A percentile compares a stretch with the other conserved stretches of the same genome.
Conservation (phyloP, 2,888 invertebrate genomes). For the Eurytoma californica region DNA sequence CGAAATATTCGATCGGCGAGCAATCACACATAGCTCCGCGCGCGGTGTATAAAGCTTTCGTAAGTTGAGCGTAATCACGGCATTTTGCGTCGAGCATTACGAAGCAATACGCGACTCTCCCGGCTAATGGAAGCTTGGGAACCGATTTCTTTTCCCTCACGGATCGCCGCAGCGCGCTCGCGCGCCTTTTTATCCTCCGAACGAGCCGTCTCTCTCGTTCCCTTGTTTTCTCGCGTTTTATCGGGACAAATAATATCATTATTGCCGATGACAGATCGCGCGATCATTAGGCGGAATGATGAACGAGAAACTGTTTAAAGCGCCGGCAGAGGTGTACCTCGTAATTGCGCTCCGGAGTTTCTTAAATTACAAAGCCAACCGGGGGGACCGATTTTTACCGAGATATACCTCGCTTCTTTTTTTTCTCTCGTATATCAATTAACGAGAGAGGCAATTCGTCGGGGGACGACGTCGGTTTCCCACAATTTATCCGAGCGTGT, state of each 20-base stretch:
- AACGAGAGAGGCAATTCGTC: constrained; percentile 31
- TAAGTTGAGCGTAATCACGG: constrained; percentile 30
- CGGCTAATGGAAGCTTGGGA: constrained; percentile 49
- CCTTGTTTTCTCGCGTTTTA: constrained; percentile 35
- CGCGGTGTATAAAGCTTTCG: constrained; percentile 20
- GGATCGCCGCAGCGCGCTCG: not conserved
- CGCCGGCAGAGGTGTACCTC: not conserved
- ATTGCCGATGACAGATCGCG: constrained; percentile 46
- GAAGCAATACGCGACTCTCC: constrained; percentile 1
- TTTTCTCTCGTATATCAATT: constrained; percentile 33
- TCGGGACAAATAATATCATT: constrained; percentile 53
- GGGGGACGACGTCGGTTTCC: constrained; percentile 20
- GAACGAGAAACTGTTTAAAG: constrained; percentile 50
- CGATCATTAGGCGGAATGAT: constrained; percentile 52
- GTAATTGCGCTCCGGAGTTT: constrained; percentile 47
- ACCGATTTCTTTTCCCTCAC: constrained; percentile 22
- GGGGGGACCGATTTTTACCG: constrained; percentile 21
- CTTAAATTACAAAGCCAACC: constrained; percentile 49
- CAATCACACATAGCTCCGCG: constrained; percentile 13
- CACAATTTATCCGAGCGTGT: constrained; percentile 25
- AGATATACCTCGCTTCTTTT: not conserved
- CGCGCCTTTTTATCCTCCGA: constrained; percentile 10
- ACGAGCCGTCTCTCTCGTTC: constrained; percentile 39
- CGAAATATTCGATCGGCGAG: constrained; percentile 24
- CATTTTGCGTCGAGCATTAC: constrained; percentile 34